Conservation (phyloP, 1,140 invertebrate genomes). For the Sitodiplosis mosellana region DNA sequence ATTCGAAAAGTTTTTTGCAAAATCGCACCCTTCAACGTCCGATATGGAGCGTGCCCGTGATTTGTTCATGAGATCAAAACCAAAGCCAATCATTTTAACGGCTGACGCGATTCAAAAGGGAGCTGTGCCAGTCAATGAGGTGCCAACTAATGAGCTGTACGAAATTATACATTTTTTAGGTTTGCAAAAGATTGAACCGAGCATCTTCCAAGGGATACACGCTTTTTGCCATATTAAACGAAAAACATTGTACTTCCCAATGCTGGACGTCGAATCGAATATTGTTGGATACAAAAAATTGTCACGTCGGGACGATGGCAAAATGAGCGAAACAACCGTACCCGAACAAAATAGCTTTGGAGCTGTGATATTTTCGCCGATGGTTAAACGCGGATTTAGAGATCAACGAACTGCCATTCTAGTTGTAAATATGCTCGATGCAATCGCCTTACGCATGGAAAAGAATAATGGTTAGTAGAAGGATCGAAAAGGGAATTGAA, state of each 20-base stretch:
- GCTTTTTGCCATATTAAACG: slow-evolving; percentile 24
- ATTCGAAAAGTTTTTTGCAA: slow-evolving; percentile 30
- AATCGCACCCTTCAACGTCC: slow-evolving; percentile 21
- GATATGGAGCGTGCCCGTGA: slow-evolving; percentile 16
- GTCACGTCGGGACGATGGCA: slow-evolving; percentile 12
- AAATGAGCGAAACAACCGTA: slow-evolving; percentile 25
- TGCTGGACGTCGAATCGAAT: slow-evolving; percentile 34
- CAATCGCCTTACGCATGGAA: slow-evolving; percentile 35
- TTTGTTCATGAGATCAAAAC: slow-evolving; percentile 18
- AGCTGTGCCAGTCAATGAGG: slow-evolving; percentile 23
- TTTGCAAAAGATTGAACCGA: slow-evolving; percentile 22
- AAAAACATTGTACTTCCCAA: slow-evolving; percentile 39
- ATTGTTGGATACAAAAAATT: slow-evolving; percentile 42
- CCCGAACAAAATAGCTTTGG: slow-evolving; percentile 27
- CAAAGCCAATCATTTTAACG: slow-evolving; percentile 25
- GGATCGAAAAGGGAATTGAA: no score
- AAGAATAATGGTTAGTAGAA: slow-evolving; percentile 32
- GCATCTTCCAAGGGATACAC: slow-evolving; percentile 24
- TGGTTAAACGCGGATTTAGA: slow-evolving; percentile 20
- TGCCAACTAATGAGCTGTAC: slow-evolving; percentile 13
- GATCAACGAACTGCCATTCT: slow-evolving; percentile 32
- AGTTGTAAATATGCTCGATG: slow-evolving; percentile 44
- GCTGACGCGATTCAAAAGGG: slow-evolving; percentile 21
- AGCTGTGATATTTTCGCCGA: slow-evolving; percentile 27
- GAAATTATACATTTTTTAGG: slow-evolving; percentile 9